These are phyloP conservation scores for Triops cancriformis DNA, from an alignment of 1,140 invertebrate species.

Conservation along the genomic window DNA sequence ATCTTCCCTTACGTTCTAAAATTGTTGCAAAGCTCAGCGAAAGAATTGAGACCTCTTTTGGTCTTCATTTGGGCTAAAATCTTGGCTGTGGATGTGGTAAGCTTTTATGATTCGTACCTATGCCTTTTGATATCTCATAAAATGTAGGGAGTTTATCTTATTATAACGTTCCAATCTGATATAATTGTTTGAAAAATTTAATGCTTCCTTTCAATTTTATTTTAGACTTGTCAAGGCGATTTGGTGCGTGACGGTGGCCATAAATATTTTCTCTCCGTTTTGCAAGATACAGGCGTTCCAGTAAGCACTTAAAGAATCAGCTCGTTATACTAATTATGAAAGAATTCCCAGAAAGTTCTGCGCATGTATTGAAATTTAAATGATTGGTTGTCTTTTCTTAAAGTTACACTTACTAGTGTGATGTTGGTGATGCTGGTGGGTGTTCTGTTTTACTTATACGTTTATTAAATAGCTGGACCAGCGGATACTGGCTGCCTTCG, in stretches of 20 bases:
- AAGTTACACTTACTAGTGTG: too few relatives aligned
- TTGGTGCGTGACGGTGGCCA: constrained; percentile 90
- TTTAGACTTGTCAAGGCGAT: constrained; percentile 85
- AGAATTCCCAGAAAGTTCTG: too few relatives aligned
- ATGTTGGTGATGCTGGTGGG: too few relatives aligned
- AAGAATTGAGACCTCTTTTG: constrained; percentile 80
- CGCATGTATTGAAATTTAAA: too few relatives aligned
- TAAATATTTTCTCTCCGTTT: constrained; percentile 85
- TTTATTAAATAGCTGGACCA: constrained; percentile 58
- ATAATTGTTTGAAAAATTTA: constrained; percentile 22
- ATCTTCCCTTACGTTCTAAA: constrained; percentile 99
- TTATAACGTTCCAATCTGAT: too few relatives aligned
- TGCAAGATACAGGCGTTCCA: constrained; percentile 72
- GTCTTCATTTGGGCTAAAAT: constrained; percentile 99
- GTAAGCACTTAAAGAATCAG: constrained; percentile 46
- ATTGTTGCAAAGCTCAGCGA: constrained; percentile 82
- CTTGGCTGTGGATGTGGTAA: constrained; percentile 86
- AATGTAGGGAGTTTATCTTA: too few relatives aligned
- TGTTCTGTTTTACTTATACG: too few relatives aligned
- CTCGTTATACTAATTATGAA: constrained; percentile 3
- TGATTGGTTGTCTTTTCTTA: too few relatives aligned
- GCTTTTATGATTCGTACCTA: constrained; percentile 34
- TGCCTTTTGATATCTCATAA: neutral
- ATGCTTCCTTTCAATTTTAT: constrained; percentile 33
- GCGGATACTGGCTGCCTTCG: constrained; percentile 82